Evolutionary conservation across 2,888 invertebrate species (phyloP).

Genomic region (Dysmachus trigonus): DNA sequence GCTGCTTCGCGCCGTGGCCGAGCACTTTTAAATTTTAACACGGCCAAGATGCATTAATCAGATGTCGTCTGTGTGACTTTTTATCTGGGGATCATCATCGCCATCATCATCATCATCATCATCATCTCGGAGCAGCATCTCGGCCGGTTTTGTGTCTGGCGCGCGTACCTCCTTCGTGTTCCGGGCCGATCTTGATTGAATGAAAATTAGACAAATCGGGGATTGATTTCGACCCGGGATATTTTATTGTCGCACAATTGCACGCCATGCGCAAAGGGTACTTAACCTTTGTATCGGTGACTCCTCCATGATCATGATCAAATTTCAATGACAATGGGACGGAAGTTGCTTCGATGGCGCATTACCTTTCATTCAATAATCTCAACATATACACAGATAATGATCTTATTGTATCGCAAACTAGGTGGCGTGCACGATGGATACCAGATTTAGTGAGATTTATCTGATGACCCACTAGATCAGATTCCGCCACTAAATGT

Average conservation of each 20-base stretch:
- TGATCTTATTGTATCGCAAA: neutral
- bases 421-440: neutral
- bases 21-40: conserved; percentile 44
- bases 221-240: neutral
- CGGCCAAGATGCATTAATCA: conserved; percentile 48
- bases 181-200: conserved; percentile 28
- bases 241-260: conserved; percentile 31
- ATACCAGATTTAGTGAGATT: neutral
- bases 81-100: conserved; percentile 38
- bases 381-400: neutral
- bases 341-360: neutral
- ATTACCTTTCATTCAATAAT: neutral
- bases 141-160: neutral
- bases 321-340: neutral
- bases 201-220: conserved; percentile 29
- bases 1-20: neutral
- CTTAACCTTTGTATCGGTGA: conserved; percentile 16
- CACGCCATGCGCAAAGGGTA: neutral
- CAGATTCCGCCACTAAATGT: neutral
- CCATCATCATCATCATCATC: neutral
- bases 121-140: neutral
- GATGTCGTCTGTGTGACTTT: conserved; percentile 40
- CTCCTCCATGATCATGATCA: neutral
- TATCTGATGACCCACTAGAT: neutral
- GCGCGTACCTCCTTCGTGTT: neutral